Percentiles rank a stretch among this genome's conserved stretches.
phyloP scores from a whole-genome alignment of 2,113 vertebrate species.

The Emydura subglobosa region DNA sequence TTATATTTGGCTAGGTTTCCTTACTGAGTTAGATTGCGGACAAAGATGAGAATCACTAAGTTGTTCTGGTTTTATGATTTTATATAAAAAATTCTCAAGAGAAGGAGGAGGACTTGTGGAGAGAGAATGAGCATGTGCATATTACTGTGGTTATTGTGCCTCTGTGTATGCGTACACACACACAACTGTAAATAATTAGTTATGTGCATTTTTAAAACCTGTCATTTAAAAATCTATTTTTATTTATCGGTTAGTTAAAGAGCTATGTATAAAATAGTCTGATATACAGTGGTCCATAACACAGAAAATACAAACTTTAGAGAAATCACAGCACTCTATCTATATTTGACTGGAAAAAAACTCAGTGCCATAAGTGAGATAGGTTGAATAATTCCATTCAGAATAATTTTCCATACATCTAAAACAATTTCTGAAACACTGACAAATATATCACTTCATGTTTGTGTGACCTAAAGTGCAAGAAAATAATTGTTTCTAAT shows the following conservation, averaged over 20 bases:
- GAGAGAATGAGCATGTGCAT: background rate
- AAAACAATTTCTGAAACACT: background rate
- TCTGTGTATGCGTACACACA: fast-evolving
- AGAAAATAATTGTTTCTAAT: background rate
- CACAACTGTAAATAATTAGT: fast-evolving
- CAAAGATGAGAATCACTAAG: fast-evolving
- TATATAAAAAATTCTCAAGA: fast-evolving
- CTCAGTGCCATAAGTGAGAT: background rate
- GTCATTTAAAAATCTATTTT: background rate
- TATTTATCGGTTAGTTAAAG: background rate
- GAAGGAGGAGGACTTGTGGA: background rate
- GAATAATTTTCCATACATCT: background rate
- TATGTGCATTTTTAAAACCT: fast-evolving
- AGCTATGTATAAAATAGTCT: fast-evolving
- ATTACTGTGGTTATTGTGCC: background rate
- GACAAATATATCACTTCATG: background rate
- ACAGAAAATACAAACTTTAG: background rate
- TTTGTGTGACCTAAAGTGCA: background rate
- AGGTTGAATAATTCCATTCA: background rate
- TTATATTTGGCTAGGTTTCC: background rate
- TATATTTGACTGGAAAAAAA: background rate
- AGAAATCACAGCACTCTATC: background rate
- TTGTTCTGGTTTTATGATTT: background rate
- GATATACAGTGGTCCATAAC: background rate
- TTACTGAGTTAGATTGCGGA: fast-evolving